Percentiles rank a stretch among this genome's conserved stretches.
Conservation (phyloP, 2,113 vertebrate genomes). For the Colistium nudipinnis region DNA sequence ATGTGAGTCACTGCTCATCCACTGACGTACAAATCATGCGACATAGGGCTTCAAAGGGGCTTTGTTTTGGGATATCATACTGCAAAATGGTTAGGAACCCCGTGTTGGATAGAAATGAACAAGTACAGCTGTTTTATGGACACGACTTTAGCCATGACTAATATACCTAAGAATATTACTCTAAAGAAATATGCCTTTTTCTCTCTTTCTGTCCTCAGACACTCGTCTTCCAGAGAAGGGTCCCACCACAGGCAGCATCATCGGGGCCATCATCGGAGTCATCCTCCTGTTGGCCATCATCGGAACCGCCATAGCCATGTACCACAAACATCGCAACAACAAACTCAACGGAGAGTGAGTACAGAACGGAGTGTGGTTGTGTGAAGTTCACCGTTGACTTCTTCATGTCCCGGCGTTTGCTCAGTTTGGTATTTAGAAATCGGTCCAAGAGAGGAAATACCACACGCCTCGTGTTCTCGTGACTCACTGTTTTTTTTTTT, state of each 20-base stretch:
- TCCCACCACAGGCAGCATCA: slow-evolving; percentile 83
- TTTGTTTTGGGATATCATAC: not conserved
- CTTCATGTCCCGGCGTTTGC: slow-evolving; percentile 1
- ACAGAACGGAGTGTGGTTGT: not conserved
- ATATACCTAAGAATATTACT: not conserved
- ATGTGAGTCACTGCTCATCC: not conserved
- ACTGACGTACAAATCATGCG: not conserved
- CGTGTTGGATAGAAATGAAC: not conserved
- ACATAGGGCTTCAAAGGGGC: not conserved
- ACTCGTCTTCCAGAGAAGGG: slow-evolving; percentile 71
- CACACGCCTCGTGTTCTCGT: not conserved
- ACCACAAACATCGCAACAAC: slow-evolving; percentile 77
- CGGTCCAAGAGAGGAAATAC: not conserved
- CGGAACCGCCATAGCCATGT: slow-evolving; percentile 80
- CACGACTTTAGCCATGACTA: not conserved
- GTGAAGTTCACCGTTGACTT: not conserved
- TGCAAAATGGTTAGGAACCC: not conserved
- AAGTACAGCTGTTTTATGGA: not conserved
- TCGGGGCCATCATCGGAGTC: slow-evolving; percentile 85
- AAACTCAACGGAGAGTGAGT: slow-evolving; percentile 82
- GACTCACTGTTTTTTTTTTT: not conserved
- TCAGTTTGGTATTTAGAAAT: slow-evolving; percentile 1
- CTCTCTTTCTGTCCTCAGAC: slow-evolving; percentile 56
- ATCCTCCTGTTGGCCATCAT: slow-evolving; percentile 84
- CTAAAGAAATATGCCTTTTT: not conserved